A percentile compares a stretch with the other conserved stretches of the same genome.
These are phyloP conservation scores for Mesocricetus auratus DNA, from an alignment of 2,113 vertebrate species.

Conservation along the genomic window DNA sequence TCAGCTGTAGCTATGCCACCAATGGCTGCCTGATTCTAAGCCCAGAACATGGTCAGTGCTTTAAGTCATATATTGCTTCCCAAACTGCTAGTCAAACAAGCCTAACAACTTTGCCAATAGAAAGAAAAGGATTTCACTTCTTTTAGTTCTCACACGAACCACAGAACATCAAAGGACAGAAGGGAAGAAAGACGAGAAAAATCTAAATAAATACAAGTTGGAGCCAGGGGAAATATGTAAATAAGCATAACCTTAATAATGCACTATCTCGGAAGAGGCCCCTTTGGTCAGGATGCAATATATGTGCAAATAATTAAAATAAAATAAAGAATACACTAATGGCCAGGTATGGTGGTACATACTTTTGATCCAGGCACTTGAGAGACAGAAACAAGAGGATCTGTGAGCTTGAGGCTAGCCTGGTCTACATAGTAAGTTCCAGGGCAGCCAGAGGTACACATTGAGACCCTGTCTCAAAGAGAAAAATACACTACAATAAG, in stretches of 20 bases:
- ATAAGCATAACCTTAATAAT: neutral
- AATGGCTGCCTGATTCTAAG: neutral
- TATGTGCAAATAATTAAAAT: neutral
- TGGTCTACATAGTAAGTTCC: neutral
- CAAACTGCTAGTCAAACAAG: slow-evolving; percentile 18
- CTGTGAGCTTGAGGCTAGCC: neutral
- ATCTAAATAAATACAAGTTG: slow-evolving; percentile 21
- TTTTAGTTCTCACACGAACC: slow-evolving; percentile 41
- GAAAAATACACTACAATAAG: neutral
- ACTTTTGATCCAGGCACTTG: neutral
- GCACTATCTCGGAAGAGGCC: no score
- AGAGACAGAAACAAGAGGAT: neutral
- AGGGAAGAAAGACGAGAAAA: no score
- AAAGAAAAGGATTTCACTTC: slow-evolving; percentile 16
- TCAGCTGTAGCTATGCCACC: neutral
- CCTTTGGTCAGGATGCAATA: neutral
- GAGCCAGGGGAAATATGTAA: neutral
- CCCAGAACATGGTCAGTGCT: neutral
- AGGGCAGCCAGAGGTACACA: neutral
- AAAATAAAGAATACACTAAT: neutral
- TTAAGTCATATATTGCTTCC: neutral
- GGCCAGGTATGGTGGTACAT: neutral
- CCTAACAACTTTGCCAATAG: neutral
- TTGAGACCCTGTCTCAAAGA: neutral
- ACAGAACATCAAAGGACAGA: slow-evolving; percentile 6